phyloP scores from a whole-genome alignment of 2,888 invertebrate species.

The Nezara viridula region DNA sequence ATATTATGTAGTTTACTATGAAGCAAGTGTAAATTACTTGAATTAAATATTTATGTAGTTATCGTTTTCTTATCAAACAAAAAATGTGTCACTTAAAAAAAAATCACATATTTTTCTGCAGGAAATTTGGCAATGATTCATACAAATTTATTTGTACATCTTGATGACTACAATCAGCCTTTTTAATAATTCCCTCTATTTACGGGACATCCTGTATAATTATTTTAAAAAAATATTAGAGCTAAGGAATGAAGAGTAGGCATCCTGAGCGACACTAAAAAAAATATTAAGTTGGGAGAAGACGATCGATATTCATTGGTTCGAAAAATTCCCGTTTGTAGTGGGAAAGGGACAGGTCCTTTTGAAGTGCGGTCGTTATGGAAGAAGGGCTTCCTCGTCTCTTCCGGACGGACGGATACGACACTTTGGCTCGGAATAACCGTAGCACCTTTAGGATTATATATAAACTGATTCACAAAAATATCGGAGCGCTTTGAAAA shows the following conservation, averaged over 20 bases:
- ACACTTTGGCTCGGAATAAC: neutral
- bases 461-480: neutral
- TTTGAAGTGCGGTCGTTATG: constrained; percentile 25
- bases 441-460: neutral
- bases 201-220: too few relatives aligned
- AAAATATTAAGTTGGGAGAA: neutral
- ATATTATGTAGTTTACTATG: too few relatives aligned
- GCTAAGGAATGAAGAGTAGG: neutral
- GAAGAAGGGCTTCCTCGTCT: neutral
- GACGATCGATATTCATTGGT: neutral
- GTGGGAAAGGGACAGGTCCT: neutral
- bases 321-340: neutral
- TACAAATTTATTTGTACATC: too few relatives aligned
- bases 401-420: neutral
- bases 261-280: neutral
- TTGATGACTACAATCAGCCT: too few relatives aligned
- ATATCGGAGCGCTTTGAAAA: neutral
- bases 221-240: too few relatives aligned
- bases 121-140: too few relatives aligned
- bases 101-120: too few relatives aligned
- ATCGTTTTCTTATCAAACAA: too few relatives aligned
- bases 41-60: too few relatives aligned
- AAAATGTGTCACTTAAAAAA: too few relatives aligned
- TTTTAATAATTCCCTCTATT: too few relatives aligned
- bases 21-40: too few relatives aligned